Conservation (phyloP, 2,888 invertebrate genomes). For the Eustalomyia histrio region DNA sequence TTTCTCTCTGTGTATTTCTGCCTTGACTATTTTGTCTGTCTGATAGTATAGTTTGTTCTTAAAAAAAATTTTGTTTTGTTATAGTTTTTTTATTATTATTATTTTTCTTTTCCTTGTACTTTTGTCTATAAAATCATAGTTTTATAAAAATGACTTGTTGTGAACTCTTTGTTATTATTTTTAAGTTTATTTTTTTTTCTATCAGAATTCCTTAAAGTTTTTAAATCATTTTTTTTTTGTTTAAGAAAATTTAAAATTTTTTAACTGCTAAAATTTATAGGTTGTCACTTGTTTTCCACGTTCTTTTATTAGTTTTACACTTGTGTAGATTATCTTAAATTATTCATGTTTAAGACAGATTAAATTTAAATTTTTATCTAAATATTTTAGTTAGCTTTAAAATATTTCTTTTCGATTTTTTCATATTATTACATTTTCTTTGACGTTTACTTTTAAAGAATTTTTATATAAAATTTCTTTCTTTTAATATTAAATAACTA, state of each 20-base stretch:
- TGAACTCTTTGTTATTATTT: conserved; percentile 19
- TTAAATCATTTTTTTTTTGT: not conserved
- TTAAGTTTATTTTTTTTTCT: not conserved
- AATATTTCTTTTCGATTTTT: no score
- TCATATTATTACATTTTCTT: no score
- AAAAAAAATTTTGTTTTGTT: conserved; percentile 5
- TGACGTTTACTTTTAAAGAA: no score
- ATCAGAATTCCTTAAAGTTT: not conserved
- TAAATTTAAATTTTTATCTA: no score
- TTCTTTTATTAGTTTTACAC: no score
- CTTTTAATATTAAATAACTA: no score
- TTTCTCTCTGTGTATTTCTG: no score
- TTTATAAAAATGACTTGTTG: conserved; percentile 30
- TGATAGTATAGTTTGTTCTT: not conserved
- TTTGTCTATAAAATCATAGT: not conserved
- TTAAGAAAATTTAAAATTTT: not conserved
- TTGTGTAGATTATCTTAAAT: no score
- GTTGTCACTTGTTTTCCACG: no score
- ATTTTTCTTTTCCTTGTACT: not conserved
- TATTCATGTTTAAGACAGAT: no score
- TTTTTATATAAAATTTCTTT: no score
- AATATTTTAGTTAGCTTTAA: no score
- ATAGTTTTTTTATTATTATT: conserved; percentile 11
- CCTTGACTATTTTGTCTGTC: not conserved
- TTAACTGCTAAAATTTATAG: not conserved